Evolutionary conservation across 2,113 vertebrate species (phyloP).

Genomic region (Neofelis nebulosa): DNA sequence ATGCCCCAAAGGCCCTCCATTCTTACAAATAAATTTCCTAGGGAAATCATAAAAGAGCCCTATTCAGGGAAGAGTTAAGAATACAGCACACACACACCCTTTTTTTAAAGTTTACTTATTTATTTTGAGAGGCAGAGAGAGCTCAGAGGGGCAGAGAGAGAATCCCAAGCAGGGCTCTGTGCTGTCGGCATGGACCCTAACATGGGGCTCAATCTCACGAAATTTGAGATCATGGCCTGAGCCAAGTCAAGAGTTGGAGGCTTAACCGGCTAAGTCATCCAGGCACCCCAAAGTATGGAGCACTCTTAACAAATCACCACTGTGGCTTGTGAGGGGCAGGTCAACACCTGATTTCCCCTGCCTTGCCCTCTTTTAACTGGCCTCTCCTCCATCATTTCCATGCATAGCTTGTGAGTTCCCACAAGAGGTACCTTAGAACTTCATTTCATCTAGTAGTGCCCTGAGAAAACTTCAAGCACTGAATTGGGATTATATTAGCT

Average conservation of each 20-base stretch:
- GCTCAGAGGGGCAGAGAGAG: too few species aligned
- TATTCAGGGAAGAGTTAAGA: not conserved
- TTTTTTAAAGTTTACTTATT: too few species aligned
- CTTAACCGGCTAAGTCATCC: too few species aligned
- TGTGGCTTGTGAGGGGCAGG: too few species aligned
- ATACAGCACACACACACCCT: not conserved
- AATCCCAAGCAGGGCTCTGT: too few species aligned
- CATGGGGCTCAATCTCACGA: too few species aligned
- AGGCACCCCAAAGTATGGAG: not conserved
- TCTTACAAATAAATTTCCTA: conserved; percentile 69
- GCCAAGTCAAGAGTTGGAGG: too few species aligned
- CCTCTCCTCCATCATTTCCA: conserved; percentile 34
- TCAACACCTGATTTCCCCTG: not conserved
- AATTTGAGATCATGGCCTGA: too few species aligned
- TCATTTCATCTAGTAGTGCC: conserved; percentile 55
- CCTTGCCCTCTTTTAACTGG: not conserved
- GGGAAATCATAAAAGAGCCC: conserved; percentile 48
- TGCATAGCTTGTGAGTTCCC: not conserved
- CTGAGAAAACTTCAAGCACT: conserved; percentile 75
- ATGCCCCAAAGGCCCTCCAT: conserved; percentile 26
- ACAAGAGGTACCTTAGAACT: conserved; percentile 56
- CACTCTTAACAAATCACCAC: not conserved
- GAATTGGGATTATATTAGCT: conserved; percentile 76
- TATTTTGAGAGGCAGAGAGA: too few species aligned
- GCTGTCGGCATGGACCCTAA: too few species aligned